Conservation (phyloP, 2,113 vertebrate genomes). For the Elanus axillaris region DNA sequence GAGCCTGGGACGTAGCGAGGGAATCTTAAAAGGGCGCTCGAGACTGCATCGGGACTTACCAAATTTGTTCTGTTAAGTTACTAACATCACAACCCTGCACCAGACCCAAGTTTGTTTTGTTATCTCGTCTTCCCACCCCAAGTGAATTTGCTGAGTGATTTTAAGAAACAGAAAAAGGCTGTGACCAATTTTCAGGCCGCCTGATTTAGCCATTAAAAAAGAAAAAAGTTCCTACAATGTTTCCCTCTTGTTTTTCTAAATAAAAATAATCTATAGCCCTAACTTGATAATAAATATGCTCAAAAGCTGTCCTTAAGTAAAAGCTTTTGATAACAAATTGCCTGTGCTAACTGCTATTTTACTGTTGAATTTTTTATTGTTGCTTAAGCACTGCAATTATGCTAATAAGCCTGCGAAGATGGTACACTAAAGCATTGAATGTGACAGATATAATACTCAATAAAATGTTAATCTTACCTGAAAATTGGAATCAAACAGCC, state of each 20-base stretch:
- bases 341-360: slow-evolving; percentile 75
- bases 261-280: slow-evolving; percentile 74
- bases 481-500: slow-evolving; percentile 78
- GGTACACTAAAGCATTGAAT: slow-evolving; percentile 70
- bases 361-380: slow-evolving; percentile 78
- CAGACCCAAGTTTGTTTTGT: background rate
- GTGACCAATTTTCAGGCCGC: slow-evolving; percentile 1
- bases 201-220: slow-evolving; percentile 35
- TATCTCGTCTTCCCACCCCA: background rate
- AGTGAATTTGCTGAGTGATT: background rate
- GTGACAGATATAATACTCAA: slow-evolving; percentile 80
- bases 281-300: slow-evolving; percentile 70
- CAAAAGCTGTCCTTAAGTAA: slow-evolving; percentile 77
- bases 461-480: slow-evolving; percentile 81
- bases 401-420: slow-evolving; percentile 76
- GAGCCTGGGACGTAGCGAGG: accelerated
- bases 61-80: background rate
- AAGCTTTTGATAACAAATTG: slow-evolving; percentile 80
- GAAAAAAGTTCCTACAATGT: background rate
- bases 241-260: slow-evolving; percentile 69
- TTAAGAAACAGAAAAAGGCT: background rate
- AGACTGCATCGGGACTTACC: background rate
- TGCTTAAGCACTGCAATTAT: slow-evolving; percentile 81
- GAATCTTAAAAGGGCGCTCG: background rate
- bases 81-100: background rate